phyloP scores from a whole-genome alignment of 2,113 vertebrate genomes.

The Psephotus haematonotus region DNA sequence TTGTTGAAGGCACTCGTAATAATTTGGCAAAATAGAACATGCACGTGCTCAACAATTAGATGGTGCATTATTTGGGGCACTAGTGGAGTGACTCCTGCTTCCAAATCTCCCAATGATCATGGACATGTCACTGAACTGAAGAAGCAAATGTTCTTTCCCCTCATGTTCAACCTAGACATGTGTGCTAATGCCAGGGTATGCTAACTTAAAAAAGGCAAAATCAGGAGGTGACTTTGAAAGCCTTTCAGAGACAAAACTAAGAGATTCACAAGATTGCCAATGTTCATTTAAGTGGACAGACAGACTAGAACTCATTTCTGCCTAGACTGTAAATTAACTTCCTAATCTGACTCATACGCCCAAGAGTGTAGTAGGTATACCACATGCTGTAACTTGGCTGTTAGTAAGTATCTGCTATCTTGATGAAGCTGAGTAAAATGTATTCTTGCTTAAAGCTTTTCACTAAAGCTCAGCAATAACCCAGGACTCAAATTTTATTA shows the following conservation, averaged over 20 bases:
- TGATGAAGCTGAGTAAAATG: not conserved
- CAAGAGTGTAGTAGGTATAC: not conserved
- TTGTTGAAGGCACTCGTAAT: not conserved
- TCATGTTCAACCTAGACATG: not conserved
- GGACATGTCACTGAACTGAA: not conserved
- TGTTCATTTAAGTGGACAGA: not conserved
- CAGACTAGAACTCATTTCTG: not conserved
- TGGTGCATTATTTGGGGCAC: not conserved
- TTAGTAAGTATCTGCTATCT: not conserved
- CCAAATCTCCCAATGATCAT: not conserved
- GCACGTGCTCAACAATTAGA: accelerated
- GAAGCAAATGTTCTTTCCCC: not conserved
- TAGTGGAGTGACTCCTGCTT: not conserved
- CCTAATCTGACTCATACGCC: not conserved
- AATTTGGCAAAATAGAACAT: not conserved
- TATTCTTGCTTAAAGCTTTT: not conserved
- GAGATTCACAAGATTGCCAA: not conserved
- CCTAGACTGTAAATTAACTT: not conserved
- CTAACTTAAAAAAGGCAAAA: not conserved
- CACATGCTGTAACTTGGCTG: not conserved
- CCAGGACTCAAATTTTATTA: not conserved
- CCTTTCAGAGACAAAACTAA: not conserved
- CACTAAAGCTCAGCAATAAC: not conserved
- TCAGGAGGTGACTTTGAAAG: not conserved
- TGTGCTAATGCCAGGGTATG: not conserved